Conservation (phyloP, 2,888 invertebrate genomes). For the Unio delphinus region DNA sequence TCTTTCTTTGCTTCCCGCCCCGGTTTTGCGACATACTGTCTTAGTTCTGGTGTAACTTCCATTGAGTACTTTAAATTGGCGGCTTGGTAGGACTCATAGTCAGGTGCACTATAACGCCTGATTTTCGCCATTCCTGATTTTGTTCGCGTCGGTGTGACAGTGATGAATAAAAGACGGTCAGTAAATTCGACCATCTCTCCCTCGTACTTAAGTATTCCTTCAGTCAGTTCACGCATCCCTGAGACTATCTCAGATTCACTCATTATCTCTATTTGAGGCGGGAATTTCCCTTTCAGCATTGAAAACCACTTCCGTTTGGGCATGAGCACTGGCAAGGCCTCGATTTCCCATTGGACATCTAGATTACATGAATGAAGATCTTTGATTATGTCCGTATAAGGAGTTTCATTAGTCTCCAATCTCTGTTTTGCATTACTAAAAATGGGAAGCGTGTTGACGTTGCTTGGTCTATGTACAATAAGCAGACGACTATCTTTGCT, state of each 20-base stretch:
- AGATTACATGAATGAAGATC: conserved; percentile 57
- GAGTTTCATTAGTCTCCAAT: conserved; percentile 57
- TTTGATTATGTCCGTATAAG: conserved; percentile 62
- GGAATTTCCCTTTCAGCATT: conserved; percentile 62
- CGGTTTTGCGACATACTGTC: conserved; percentile 8
- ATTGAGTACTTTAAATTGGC: conserved; percentile 44
- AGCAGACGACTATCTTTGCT: conserved; percentile 55
- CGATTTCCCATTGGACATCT: conserved; percentile 68
- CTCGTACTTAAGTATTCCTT: conserved; percentile 67
- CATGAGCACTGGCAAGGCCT: conserved; percentile 61
- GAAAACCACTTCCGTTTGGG: conserved; percentile 64
- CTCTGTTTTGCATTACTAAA: conserved; percentile 59
- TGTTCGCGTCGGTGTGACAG: conserved; percentile 44
- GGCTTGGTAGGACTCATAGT: conserved; percentile 28
- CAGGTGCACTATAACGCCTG: conserved; percentile 41
- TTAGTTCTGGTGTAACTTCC: conserved; percentile 42
- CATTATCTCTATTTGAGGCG: conserved; percentile 63
- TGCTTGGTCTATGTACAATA: conserved; percentile 62
- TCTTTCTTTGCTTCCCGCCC: too few relatives aligned
- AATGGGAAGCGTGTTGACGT: conserved; percentile 63
- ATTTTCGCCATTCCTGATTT: conserved; percentile 45
- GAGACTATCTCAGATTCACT: conserved; percentile 58
- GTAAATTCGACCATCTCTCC: conserved; percentile 63
- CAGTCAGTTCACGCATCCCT: conserved; percentile 65
- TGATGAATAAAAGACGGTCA: conserved; percentile 65